Evolutionary conservation across 30 jellyfish, hydroid and myxozoan genomes (phyloP).

Genomic region (Turritopsis dohrnii): DNA sequence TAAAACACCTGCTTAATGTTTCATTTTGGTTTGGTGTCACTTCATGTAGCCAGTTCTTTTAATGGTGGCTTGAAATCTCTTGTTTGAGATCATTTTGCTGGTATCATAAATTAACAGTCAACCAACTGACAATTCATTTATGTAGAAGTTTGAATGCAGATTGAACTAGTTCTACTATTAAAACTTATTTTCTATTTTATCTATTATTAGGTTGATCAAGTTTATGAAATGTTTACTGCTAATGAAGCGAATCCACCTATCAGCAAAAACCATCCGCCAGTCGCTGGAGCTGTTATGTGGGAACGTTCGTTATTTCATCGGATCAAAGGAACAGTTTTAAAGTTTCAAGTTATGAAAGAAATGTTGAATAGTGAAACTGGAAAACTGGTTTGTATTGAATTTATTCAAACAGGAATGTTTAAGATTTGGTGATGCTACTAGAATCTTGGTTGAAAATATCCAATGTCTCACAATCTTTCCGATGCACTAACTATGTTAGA

Average conservation of each 20-base stretch:
- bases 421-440: too few species aligned
- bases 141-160: background rate
- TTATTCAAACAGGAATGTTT: too few species aligned
- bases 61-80: too few species aligned
- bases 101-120: too few species aligned
- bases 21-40: too few species aligned
- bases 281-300: slow-evolving; percentile 96
- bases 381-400: slow-evolving; percentile 62
- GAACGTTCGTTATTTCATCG: slow-evolving; percentile 83
- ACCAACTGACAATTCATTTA: too few species aligned
- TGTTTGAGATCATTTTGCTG: too few species aligned
- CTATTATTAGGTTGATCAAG: slow-evolving; percentile 75
- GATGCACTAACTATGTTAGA: too few species aligned
- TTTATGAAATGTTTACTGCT: slow-evolving; percentile 58
- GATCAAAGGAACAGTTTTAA: slow-evolving; percentile 69
- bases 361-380: slow-evolving; percentile 90
- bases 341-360: slow-evolving; percentile 88
- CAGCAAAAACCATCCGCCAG: slow-evolving; percentile 84
- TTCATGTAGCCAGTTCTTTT: too few species aligned
- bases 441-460: too few species aligned
- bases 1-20: too few species aligned
- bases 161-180: background rate
- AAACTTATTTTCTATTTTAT: background rate
- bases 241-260: slow-evolving; percentile 65
- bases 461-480: too few species aligned